Evolutionary conservation across 1,140 invertebrate species (phyloP).

Genomic region (Rhynchophorus ferrugineus): DNA sequence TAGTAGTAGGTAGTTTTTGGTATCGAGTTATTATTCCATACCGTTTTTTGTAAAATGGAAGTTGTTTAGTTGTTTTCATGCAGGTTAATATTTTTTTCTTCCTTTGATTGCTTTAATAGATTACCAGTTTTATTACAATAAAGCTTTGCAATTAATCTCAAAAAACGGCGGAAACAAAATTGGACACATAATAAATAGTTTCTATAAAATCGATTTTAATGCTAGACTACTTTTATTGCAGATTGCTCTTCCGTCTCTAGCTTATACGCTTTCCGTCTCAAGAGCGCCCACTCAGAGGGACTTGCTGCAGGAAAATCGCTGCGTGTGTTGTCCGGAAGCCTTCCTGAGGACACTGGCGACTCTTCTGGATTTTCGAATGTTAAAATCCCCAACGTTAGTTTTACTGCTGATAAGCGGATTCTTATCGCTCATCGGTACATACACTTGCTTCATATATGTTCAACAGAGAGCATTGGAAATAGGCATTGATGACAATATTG

Average conservation of each 20-base stretch:
- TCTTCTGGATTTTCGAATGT: slow-evolving; percentile 76
- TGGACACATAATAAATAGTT: too few species aligned
- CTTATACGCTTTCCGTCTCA: slow-evolving; percentile 72
- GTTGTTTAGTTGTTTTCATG: too few species aligned
- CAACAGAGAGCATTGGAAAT: slow-evolving; percentile 46
- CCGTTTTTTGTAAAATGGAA: too few species aligned
- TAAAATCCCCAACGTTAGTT: slow-evolving; percentile 80
- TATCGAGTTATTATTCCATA: too few species aligned
- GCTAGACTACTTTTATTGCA: too few species aligned
- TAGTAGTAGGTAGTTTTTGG: too few species aligned
- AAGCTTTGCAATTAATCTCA: too few species aligned
- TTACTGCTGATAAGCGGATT: slow-evolving; percentile 79
- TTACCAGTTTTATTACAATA: too few species aligned
- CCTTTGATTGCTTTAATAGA: too few species aligned
- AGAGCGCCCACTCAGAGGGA: slow-evolving; percentile 68
- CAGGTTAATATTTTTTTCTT: too few species aligned
- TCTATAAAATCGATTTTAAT: too few species aligned
- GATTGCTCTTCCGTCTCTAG: slow-evolving; percentile 15
- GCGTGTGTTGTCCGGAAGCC: slow-evolving; percentile 65
- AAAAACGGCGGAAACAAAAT: too few species aligned
- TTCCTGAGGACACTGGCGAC: slow-evolving; percentile 63
- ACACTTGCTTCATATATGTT: slow-evolving; percentile 85
- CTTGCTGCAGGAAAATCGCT: slow-evolving; percentile 54
- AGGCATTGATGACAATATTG: slow-evolving; percentile 43
- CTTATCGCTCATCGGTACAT: slow-evolving; percentile 87